Base-by-base conservation (phyloP, 2,113 vertebrate genomes). In the Tupaia chinensis region DNA sequence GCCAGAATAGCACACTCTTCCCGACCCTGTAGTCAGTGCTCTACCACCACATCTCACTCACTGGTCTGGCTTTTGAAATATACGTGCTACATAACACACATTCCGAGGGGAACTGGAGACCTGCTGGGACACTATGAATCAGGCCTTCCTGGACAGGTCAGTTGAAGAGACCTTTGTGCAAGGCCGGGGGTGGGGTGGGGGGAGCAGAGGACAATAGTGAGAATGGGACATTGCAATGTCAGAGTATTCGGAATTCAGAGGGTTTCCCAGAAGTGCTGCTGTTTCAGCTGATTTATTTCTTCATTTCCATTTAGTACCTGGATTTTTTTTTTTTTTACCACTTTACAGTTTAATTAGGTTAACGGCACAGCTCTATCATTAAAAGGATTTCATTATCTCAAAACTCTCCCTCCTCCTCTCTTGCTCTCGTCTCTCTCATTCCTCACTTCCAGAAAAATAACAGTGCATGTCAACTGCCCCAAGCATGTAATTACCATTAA, bases 271-370 rank as follows among this genome's bases (percentile, higher is more conserved):
- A 98, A 97, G 91, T 94, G 93, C 87, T 92, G 79, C 93, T 94
- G 95, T 94, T 96, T 97, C 96, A 60, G 93, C 93, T 97, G 94
- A 95, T 96, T 96, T 95, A 97, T 97, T 96, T 94, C 96, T 94
- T 96, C 93, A 96, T 97, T 97, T 97, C 97, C 98, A 96, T 97
- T 97, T 96, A 97, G 95, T 97, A 97, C 97, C 97, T 98, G 95
- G 73, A 74, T 80, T 78, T 93, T 97, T 91, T 95, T 96, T 97
- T 97, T 94, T 95, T 94, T 77, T 14, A 92, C 93, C 93, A 97
- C 97, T 97, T 97, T 97, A 97, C 81, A 95, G 95, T 98, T 97
- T 98, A 97, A 98, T 98, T 97, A 98, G 97, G 97, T 98, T 98
- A 97, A 98, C 94, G 97, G 95, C 87, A 92, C 96, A 92, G 97